Percentiles rank a stretch among this genome's conserved stretches.
Conservation (phyloP, 2,888 invertebrate genomes). For the Aphrophora alni region DNA sequence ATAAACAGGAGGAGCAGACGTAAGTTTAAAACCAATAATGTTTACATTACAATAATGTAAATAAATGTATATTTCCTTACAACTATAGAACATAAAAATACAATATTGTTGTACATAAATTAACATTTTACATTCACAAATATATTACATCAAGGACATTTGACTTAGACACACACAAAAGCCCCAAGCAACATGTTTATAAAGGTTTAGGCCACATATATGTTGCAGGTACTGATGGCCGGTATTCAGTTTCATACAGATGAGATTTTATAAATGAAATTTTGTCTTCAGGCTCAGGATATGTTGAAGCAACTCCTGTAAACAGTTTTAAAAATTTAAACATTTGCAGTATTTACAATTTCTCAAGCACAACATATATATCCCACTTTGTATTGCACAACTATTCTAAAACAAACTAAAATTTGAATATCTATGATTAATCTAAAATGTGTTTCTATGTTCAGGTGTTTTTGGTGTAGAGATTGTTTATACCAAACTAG, state of each 20-base stretch:
- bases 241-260: conserved; percentile 77
- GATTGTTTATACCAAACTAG: too few relatives aligned
- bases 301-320: conserved; percentile 77
- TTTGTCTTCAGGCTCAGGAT: conserved; percentile 77
- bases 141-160: neutral
- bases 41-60: neutral
- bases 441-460: too few relatives aligned
- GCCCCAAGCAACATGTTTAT: conserved; percentile 2
- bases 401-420: too few relatives aligned
- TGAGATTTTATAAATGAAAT: conserved; percentile 78
- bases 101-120: neutral
- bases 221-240: conserved; percentile 69
- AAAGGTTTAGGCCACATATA: conserved; percentile 65
- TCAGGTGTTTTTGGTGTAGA: too few relatives aligned
- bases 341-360: neutral
- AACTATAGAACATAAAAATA: neutral
- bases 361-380: neutral
- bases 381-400: neutral
- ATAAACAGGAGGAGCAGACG: too few relatives aligned
- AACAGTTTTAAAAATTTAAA: conserved; percentile 51
- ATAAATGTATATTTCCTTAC: neutral
- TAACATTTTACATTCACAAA: neutral
- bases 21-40: too few relatives aligned
- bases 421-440: too few relatives aligned
- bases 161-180: neutral